phyloP scores from a whole-genome alignment of 2,888 invertebrate genomes.

The Allygus modestus region DNA sequence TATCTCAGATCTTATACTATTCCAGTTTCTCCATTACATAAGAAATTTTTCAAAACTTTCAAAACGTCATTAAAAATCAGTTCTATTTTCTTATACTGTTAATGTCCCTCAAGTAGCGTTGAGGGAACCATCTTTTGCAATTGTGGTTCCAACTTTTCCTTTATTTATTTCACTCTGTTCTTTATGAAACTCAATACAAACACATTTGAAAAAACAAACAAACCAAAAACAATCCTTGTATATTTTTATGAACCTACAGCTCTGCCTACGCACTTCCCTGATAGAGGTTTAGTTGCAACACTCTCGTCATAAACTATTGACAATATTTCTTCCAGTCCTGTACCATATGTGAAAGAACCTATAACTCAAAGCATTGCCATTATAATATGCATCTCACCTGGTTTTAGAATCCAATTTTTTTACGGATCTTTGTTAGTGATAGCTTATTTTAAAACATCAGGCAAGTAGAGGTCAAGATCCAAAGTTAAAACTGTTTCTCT shows the following conservation, averaged over 20 bases:
- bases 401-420: no score
- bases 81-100: no score
- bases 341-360: neutral
- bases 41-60: neutral
- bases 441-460: no score
- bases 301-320: neutral
- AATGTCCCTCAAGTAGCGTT: neutral
- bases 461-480: no score
- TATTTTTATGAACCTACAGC: neutral
- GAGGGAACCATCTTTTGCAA: neutral
- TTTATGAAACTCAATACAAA: neutral
- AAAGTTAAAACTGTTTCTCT: no score
- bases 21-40: neutral
- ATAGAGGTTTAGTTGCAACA: neutral
- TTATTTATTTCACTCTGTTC: neutral
- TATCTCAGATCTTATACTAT: neutral
- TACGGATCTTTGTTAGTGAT: no score
- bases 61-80: neutral
- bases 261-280: neutral
- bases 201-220: neutral
- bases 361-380: constrained; percentile 35
- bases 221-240: no score
- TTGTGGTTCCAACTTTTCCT: neutral
- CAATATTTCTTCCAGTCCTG: neutral
- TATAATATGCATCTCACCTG: constrained; percentile 13